These are phyloP conservation scores for Lycorma delicatula DNA, from an alignment of 1,140 invertebrate species.

Conservation along the genomic window DNA sequence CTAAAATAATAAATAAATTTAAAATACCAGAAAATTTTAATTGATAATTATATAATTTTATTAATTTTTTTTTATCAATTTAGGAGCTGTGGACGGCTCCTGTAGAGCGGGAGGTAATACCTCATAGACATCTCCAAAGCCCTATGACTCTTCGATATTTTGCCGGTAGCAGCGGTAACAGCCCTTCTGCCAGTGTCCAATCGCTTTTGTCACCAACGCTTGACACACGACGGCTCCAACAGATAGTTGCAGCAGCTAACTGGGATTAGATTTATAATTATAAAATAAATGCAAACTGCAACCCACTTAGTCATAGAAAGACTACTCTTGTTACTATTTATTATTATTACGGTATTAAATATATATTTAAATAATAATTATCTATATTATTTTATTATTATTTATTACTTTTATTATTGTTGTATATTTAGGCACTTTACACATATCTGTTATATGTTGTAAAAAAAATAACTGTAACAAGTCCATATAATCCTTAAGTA, in stretches of 20 bases:
- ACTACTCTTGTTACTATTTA: too few relatives aligned
- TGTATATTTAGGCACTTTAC: too few relatives aligned
- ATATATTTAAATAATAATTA: too few relatives aligned
- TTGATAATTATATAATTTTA: background rate
- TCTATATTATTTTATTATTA: too few relatives aligned
- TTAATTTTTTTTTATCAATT: constrained; percentile 14
- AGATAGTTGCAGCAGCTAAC: constrained; percentile 1
- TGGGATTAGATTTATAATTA: constrained; percentile 16
- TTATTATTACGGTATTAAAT: too few relatives aligned
- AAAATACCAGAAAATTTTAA: background rate
- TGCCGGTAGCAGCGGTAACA: constrained; percentile 5
- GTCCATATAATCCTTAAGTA: too few relatives aligned
- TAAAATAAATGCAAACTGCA: too few relatives aligned
- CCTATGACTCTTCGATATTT: constrained; percentile 49
- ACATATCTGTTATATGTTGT: too few relatives aligned
- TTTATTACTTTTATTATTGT: too few relatives aligned
- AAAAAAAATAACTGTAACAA: too few relatives aligned
- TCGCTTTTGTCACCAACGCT: constrained; percentile 50
- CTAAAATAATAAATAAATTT: too few relatives aligned
- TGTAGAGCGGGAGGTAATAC: constrained; percentile 47
- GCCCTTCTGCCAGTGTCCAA: constrained; percentile 44
- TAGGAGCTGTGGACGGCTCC: constrained; percentile 50
- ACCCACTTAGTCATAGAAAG: too few relatives aligned
- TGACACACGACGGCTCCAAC: constrained; percentile 12
- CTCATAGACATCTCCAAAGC: constrained; percentile 55